Base-by-base conservation (phyloP, 2,888 invertebrate species). In the Danaus chrysippus region DNA sequence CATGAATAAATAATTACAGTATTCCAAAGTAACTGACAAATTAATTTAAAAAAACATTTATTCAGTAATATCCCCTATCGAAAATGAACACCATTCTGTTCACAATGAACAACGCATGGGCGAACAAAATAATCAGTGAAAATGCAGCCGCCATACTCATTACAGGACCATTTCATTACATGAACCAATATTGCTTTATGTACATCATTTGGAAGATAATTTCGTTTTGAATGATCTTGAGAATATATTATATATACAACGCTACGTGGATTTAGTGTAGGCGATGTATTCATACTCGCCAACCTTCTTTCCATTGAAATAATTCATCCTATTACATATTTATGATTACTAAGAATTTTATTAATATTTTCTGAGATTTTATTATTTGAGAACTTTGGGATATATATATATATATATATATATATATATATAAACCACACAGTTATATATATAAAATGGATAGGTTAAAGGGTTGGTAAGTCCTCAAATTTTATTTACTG, bases 81-180 rank as follows among this genome's bases (percentile, higher is more conserved):
- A 13, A 49, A 15, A 49, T 49, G 49, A 6, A 49, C 13, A 49
- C 17, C 15, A 15, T 49, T 15, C 15, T 49, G 44, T 44, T 44
- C n/a, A 44, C 49, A 15, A 15, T 17, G 49, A 49, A 13, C 69
- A 72, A 74, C 73, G 78, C 76, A 76, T 70, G 71, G 72, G 65
- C 70, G 77, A 71, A 78, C 82, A 81, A 83, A 83, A 84, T 82
- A 84, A 87, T 84, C 80, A 81, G 70, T 76, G 79, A 77, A 81
- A 81, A 84, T 83, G 80, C 80, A 82, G 82, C 83, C 76, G 44
- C 54, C 60, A 49, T 59, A 70, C 68, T 73, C 66, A 74, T 71
- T 66, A 62, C 65, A 53, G 53, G 19, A 17, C 42, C 53, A 58
- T 58, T 58, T 42, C 58, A 53, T 19, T 23, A 17, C 43, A n/a